Evolutionary conservation across 2,113 vertebrate species (phyloP), one percentile per base, ranked within the genome.

Genomic region (Symphodus melops): DNA sequence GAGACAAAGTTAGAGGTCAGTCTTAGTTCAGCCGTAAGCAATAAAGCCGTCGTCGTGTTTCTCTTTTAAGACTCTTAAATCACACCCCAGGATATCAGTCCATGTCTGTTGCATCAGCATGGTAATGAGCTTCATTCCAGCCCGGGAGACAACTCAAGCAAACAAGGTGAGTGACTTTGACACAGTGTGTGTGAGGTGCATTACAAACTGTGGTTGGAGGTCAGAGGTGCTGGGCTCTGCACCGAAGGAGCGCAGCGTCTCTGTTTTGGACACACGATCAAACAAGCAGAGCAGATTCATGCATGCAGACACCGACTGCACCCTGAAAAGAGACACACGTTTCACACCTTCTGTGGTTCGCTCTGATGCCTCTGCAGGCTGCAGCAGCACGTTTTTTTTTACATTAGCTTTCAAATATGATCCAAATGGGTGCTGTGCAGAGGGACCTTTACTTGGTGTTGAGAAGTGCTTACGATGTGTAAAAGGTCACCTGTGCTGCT

Each of bases 401-500:
- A 46, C 17, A 55, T 19, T 14, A 61, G 39, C 54, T 61, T 51
- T 64, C 20, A 37, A 13, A 46, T 42, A 9, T 77, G 21, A 67
- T 41, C 54, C 28, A 56, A n/a, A 42, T 36, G 20, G 58, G 46
- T 19, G 14, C 17, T 19, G 46, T 48, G 46, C 14, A 48, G 46
- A 58, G 33, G 53, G 37, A 53, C 51, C 14, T 36, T 49, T 54
- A 20, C 60, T 79, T 68, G 41, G 48, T 79, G 72, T 79, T 55
- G 64, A 68, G 61, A 73, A 77, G 61, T 21, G 56, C 11, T 68
- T 55, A 33, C 55, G 72, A 14, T 33, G 42, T 68, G 49, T 70
- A 62, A 84, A 87, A 84, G 46, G 72, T 84, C 74, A 85, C 46
- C 68, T 73, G 58, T 68, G 68, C 77, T 68, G 59, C 58, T 75